phyloP scores from a whole-genome alignment of 2,797 vertebrate species.

The Oophaga sylvatica region DNA sequence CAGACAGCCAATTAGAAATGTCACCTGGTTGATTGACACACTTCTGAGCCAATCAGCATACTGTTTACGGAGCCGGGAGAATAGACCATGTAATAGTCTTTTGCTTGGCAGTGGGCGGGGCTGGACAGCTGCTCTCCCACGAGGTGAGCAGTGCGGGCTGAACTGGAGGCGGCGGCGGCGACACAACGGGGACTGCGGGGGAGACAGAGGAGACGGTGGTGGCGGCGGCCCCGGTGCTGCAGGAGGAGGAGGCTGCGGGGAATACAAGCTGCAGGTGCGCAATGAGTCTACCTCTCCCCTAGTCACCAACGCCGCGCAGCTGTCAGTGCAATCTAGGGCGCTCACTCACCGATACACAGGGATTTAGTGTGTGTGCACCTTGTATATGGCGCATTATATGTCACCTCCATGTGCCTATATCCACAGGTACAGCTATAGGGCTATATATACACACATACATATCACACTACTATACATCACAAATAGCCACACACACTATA shows the following conservation, averaged over 20 bases:
- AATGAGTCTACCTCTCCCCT: background rate
- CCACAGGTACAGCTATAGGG: too few species aligned
- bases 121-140: constrained; percentile 50
- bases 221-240: constrained; percentile 3
- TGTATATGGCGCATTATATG: too few species aligned
- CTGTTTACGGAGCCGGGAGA: constrained; percentile 9
- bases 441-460: too few species aligned
- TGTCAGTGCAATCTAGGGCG: background rate
- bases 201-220: background rate
- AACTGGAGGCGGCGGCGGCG: background rate
- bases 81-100: background rate
- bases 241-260: constrained; percentile 15
- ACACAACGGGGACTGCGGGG: constrained; percentile 16
- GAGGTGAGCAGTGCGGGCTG: constrained; percentile 50
- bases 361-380: too few species aligned
- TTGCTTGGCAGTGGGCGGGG: constrained; percentile 33
- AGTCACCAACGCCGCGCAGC: too few species aligned
- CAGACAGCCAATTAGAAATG: background rate
- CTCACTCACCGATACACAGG: background rate
- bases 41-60: background rate
- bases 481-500: too few species aligned
- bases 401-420: too few species aligned
- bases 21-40: background rate
- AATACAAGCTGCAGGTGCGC: constrained; percentile 37
- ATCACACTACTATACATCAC: too few species aligned